Evolutionary conservation across 2,888 invertebrate genomes (phyloP).

Genomic region (Loripinus fragilis): DNA sequence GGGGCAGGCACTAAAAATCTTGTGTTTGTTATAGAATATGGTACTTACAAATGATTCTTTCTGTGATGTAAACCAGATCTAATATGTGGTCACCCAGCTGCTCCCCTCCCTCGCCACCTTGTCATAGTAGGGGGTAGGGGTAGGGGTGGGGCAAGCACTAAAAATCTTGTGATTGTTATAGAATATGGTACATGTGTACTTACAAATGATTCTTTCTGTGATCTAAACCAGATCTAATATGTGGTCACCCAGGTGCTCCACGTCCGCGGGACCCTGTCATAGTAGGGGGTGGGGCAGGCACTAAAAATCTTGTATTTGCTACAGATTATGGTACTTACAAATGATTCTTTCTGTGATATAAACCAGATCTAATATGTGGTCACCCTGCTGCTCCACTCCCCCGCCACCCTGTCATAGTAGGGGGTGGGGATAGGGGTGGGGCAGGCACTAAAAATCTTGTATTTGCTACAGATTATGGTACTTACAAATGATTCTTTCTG

Average conservation of each 20-base stretch:
- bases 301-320: no score
- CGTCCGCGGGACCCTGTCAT: constrained; percentile 50
- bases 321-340: no score
- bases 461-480: no score
- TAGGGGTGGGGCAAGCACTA: constrained; percentile 42
- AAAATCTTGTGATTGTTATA: no score
- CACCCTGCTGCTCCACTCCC: constrained; percentile 60
- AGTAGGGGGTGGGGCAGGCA: constrained; percentile 17
- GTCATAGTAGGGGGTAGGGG: no score
- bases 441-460: constrained; percentile 47
- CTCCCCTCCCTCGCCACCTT: constrained; percentile 47
- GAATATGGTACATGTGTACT: no score
- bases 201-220: constrained; percentile 92
- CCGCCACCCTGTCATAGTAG: no score
- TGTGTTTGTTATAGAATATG: no score
- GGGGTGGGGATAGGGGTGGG: no score
- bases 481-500: constrained; percentile 91
- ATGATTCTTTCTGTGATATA: constrained; percentile 95
- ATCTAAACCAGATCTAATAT: constrained; percentile 93
- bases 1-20: constrained; percentile 40
- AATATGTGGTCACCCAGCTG: constrained; percentile 83
- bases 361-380: constrained; percentile 89
- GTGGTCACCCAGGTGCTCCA: constrained; percentile 62
- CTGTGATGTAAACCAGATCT: constrained; percentile 94
- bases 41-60: constrained; percentile 90